phyloP scores from a whole-genome alignment of 1,140 invertebrate species.

The Panagrolaimus sp. region DNA sequence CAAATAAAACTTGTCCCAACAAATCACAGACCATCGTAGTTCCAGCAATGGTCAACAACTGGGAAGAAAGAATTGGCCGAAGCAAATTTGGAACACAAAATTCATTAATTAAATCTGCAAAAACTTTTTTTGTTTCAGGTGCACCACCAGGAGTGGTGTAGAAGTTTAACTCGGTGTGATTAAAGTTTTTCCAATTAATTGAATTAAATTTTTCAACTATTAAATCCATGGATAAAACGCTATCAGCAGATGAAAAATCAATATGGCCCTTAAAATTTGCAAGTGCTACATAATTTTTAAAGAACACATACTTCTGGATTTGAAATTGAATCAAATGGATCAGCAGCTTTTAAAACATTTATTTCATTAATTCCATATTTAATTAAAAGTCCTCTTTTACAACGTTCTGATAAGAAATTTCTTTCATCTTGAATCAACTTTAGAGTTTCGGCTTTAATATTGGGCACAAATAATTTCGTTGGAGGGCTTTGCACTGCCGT shows the following conservation, averaged over 20 bases:
- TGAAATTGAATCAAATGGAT: neutral
- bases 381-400: neutral
- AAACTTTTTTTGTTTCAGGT: constrained; percentile 16
- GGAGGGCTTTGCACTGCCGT: neutral
- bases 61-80: neutral
- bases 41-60: constrained; percentile 31
- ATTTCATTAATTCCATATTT: constrained; percentile 6
- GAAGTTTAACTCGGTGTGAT: constrained; percentile 29
- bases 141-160: constrained; percentile 37
- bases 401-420: neutral
- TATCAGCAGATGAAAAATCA: constrained; percentile 39
- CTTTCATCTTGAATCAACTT: neutral
- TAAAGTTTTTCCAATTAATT: constrained; percentile 39
- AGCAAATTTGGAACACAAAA: constrained; percentile 15
- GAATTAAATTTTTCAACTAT: constrained; percentile 32
- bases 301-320: neutral
- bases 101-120: constrained; percentile 38
- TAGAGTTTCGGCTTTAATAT: neutral
- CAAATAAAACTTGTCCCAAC: constrained; percentile 36
- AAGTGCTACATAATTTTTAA: neutral
- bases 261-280: constrained; percentile 33
- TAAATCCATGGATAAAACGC: constrained; percentile 28
- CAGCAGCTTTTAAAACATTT: constrained; percentile 10
- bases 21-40: constrained; percentile 42
- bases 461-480: neutral